Evolutionary conservation across 2,113 vertebrate species (phyloP).

Genomic region (Antidorcas marsupialis): DNA sequence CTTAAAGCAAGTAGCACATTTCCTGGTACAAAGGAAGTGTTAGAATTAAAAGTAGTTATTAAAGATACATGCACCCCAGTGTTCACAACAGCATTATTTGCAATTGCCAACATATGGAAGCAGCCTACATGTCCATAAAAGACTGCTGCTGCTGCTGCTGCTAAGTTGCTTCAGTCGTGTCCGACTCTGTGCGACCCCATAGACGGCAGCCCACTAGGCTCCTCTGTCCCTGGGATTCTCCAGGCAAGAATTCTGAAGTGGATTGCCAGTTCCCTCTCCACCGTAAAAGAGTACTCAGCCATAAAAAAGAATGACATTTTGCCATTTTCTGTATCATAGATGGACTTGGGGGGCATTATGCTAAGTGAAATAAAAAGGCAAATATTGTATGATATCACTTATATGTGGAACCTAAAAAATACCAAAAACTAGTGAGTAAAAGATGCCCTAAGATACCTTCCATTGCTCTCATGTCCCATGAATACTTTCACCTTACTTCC

Average conservation of each 20-base stretch:
- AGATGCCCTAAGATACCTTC: background rate
- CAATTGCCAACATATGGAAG: background rate
- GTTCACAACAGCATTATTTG: background rate
- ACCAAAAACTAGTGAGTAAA: background rate
- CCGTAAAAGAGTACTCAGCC: background rate
- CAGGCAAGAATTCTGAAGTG: too few species aligned
- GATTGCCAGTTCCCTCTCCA: too few species aligned
- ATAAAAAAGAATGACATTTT: background rate
- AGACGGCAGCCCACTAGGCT: too few species aligned
- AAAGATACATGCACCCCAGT: background rate
- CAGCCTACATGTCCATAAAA: background rate
- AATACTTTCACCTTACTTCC: background rate
- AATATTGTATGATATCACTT: background rate
- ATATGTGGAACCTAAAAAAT: background rate
- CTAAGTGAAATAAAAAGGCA: background rate
- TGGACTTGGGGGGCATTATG: background rate
- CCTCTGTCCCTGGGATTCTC: too few species aligned
- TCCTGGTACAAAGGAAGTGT: background rate
- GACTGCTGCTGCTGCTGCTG: too few species aligned
- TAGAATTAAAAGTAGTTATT: background rate
- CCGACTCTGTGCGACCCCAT: too few species aligned
- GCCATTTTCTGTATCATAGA: background rate
- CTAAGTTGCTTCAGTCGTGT: too few species aligned
- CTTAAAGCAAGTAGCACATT: background rate
- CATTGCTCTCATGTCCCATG: background rate